Conservation (phyloP, 2,113 vertebrate species). For the Morone chrysops region DNA sequence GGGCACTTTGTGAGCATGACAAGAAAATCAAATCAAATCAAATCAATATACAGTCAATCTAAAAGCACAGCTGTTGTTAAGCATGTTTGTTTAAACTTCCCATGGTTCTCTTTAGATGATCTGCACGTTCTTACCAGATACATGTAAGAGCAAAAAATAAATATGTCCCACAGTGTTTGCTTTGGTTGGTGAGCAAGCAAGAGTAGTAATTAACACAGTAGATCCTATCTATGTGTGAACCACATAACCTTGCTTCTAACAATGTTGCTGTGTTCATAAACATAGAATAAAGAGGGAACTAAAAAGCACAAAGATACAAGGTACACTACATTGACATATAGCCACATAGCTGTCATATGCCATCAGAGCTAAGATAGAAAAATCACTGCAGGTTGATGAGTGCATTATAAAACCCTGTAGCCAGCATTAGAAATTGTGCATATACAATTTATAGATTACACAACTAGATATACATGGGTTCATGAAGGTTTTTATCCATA, state of each 20-base stretch:
- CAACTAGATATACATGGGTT: conserved; percentile 71
- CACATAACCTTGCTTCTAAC: conserved; percentile 40
- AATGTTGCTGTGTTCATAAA: conserved; percentile 51
- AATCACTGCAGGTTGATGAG: conserved; percentile 47
- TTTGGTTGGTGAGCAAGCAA: conserved; percentile 35
- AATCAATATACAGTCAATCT: conserved; percentile 46
- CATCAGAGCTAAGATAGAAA: conserved; percentile 64
- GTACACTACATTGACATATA: conserved; percentile 60
- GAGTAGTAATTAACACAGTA: conserved; percentile 58
- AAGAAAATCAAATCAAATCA: too few species aligned
- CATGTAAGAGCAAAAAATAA: conserved; percentile 58
- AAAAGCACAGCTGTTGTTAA: conserved; percentile 4
- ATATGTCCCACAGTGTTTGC: not conserved
- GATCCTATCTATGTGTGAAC: conserved; percentile 46
- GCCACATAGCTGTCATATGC: conserved; percentile 69
- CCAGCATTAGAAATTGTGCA: conserved; percentile 50
- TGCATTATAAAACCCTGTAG: conserved; percentile 69
- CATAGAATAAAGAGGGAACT: conserved; percentile 37
- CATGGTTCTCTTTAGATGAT: conserved; percentile 22
- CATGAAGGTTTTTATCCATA: conserved; percentile 59
- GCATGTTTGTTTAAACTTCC: conserved; percentile 67
- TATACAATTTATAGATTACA: conserved; percentile 35
- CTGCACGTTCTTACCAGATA: conserved; percentile 51
- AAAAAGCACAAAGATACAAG: conserved; percentile 39
- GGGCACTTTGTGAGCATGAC: too few species aligned